Percentiles rank a stretch among this genome's conserved stretches.
phyloP scores from a whole-genome alignment of 2,797 vertebrate species.

The Sciurus vulgaris region DNA sequence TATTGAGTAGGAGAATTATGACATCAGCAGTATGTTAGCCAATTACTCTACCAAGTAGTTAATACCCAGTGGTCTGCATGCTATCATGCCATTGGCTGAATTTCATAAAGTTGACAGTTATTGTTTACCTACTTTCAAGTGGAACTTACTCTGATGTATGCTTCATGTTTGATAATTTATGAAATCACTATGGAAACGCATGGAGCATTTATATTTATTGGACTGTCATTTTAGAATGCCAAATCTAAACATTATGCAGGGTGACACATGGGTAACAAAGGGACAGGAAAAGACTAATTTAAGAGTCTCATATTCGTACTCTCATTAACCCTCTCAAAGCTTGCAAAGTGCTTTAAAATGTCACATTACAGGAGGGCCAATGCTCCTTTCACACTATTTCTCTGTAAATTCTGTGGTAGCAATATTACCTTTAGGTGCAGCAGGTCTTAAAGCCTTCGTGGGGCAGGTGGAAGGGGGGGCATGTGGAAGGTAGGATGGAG shows the following conservation, averaged over 20 bases:
- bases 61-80: neutral
- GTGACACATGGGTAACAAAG: neutral
- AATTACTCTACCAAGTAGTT: slow-evolving; percentile 59
- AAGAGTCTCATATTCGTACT: neutral
- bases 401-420: neutral
- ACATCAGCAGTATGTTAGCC: slow-evolving; percentile 56
- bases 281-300: neutral
- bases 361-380: neutral
- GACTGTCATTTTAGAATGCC: slow-evolving; percentile 4
- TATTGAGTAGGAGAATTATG: slow-evolving; percentile 61
- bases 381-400: slow-evolving; percentile 1
- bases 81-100: neutral
- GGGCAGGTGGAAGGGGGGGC: neutral
- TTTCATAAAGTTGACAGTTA: slow-evolving; percentile 6
- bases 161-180: neutral
- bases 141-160: neutral
- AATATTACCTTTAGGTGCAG: neutral
- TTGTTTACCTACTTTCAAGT: slow-evolving; percentile 50
- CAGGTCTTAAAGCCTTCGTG: slow-evolving; percentile 44
- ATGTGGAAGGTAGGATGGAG: neutral
- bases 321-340: neutral
- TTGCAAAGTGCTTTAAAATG: neutral
- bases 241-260: neutral
- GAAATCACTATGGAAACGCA: slow-evolving; percentile 26
- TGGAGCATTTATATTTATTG: neutral